phyloP scores from a whole-genome alignment of 1,140 invertebrate genomes.

The Aleiodes sp. region DNA sequence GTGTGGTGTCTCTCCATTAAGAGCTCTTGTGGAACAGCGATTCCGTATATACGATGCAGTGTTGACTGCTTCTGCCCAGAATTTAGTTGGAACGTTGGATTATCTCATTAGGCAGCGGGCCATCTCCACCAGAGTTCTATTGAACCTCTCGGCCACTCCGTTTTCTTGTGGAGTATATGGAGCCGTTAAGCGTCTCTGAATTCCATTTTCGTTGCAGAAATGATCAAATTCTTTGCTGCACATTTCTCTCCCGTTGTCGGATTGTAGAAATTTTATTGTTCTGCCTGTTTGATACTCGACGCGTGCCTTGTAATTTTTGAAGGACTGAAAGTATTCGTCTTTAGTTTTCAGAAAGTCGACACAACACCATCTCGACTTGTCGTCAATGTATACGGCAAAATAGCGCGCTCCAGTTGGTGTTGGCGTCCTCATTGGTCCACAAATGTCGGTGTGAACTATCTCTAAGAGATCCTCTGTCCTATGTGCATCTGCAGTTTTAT shows the following conservation, averaged over 20 bases:
- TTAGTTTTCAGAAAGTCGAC: constrained; percentile 49
- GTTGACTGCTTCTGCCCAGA: constrained; percentile 55
- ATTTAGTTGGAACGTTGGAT: background rate
- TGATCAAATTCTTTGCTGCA: constrained; percentile 31
- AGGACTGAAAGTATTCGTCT: constrained; percentile 35
- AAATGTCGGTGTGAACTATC: constrained; percentile 19
- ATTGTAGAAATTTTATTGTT: constrained; percentile 42
- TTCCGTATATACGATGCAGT: constrained; percentile 53
- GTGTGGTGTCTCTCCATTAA: constrained; percentile 36
- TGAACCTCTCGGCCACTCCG: constrained; percentile 38
- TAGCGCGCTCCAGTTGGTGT: constrained; percentile 27
- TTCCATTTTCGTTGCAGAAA: constrained; percentile 1
- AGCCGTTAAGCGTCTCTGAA: constrained; percentile 31
- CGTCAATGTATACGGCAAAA: constrained; percentile 50
- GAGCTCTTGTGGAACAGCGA: constrained; percentile 36
- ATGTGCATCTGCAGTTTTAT: background rate
- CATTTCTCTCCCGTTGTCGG: constrained; percentile 51
- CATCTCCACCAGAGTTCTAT: constrained; percentile 43
- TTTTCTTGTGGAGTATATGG: constrained; percentile 42
- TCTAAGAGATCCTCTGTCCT: constrained; percentile 17
- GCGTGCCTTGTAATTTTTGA: constrained; percentile 44
- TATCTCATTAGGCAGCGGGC: constrained; percentile 43
- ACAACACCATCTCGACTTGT: constrained; percentile 42
- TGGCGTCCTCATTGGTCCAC: constrained; percentile 14
- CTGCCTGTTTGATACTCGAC: constrained; percentile 46